These are phyloP conservation scores for Xenops minutus DNA, from an alignment of 2,797 vertebrate species.

Conservation along the genomic window DNA sequence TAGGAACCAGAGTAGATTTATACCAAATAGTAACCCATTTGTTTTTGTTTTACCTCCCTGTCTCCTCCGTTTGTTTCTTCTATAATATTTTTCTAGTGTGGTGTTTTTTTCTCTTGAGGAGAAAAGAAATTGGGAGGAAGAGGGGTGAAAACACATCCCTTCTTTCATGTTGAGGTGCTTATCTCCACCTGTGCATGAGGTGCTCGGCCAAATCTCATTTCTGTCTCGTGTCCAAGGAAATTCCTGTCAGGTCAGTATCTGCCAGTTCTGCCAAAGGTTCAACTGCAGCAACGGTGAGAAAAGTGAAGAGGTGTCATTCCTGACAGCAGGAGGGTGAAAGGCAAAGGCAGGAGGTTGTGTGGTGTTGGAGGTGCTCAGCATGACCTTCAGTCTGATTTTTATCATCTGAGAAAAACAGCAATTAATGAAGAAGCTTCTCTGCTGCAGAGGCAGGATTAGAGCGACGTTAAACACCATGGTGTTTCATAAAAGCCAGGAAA, in stretches of 20 bases:
- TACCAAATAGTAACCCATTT: background rate
- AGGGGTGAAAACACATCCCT: background rate
- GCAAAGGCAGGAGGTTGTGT: background rate
- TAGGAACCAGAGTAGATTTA: background rate
- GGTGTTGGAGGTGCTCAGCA: rapidly evolving
- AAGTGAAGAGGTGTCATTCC: background rate
- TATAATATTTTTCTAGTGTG: background rate
- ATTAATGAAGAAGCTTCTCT: background rate
- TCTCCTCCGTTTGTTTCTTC: background rate
- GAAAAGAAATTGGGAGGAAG: background rate
- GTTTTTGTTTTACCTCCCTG: background rate
- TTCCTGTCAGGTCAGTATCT: background rate
- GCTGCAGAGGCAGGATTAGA: background rate
- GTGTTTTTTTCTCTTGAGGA: background rate
- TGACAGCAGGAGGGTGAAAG: background rate
- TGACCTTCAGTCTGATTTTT: background rate
- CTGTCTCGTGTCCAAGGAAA: background rate
- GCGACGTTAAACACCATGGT: background rate
- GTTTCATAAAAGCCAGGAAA: background rate
- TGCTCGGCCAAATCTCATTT: background rate
- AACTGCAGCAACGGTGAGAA: background rate
- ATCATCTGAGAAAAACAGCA: background rate
- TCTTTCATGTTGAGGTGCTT: background rate
- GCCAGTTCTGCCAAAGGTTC: background rate
- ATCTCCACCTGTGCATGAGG: background rate